These are phyloP conservation scores for Drosophila yakuba DNA, from an alignment of 1,140 invertebrate genomes.

Conservation along the genomic window DNA sequence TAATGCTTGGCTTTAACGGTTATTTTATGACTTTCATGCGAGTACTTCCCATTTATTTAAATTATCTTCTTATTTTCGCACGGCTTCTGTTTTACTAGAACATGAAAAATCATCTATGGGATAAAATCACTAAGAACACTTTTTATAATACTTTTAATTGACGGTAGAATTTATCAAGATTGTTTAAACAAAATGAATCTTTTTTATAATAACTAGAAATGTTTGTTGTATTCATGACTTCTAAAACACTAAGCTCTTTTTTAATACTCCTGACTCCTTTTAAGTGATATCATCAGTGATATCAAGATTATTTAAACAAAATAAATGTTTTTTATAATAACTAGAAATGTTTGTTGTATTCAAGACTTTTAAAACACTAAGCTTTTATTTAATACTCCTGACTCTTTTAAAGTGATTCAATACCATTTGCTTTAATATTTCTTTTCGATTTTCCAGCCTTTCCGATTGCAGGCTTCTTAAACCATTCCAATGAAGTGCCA, in stretches of 20 bases:
- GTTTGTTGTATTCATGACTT: too few species aligned
- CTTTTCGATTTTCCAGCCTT: neutral
- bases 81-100: neutral
- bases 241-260: neutral
- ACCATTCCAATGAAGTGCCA: slow-evolving; percentile 2
- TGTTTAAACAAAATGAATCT: too few species aligned
- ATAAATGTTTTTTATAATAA: too few species aligned
- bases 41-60: neutral
- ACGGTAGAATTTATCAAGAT: too few species aligned
- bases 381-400: neutral
- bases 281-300: neutral
- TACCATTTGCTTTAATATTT: neutral
- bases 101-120: too few species aligned
- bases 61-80: neutral
- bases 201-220: too few species aligned
- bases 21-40: slow-evolving; percentile 19
- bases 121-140: neutral
- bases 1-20: slow-evolving; percentile 32
- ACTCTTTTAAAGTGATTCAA: neutral
- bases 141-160: too few species aligned
- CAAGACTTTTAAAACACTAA: too few species aligned
- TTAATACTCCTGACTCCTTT: neutral
- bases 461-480: neutral
- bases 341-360: too few species aligned
- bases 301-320: too few species aligned